Evolutionary conservation across 2,888 invertebrate species (phyloP).

Genomic region (Tetrapedia diversipes): DNA sequence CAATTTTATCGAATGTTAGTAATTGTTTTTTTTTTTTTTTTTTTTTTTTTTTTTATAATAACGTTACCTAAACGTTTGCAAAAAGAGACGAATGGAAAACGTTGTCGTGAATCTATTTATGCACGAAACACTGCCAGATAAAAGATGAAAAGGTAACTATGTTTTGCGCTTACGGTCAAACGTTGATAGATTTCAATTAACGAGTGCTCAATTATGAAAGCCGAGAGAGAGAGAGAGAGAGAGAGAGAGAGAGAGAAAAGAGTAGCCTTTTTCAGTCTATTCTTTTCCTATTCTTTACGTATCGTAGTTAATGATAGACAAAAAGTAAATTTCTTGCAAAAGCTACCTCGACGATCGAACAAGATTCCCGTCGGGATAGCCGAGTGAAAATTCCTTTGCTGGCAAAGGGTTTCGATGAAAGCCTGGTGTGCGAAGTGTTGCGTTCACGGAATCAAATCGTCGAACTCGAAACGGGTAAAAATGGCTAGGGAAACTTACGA

Average conservation of each 20-base stretch:
- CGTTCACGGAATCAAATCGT: conserved; percentile 8
- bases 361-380: background rate
- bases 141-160: conserved; percentile 4
- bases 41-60: background rate
- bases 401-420: conserved; percentile 48
- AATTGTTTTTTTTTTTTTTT: background rate
- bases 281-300: background rate
- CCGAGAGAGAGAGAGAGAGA: background rate
- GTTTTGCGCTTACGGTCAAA: conserved; percentile 31
- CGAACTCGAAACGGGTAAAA: conserved; percentile 12
- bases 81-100: background rate
- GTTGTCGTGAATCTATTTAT: conserved; percentile 17
- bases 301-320: background rate
- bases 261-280: conserved; percentile 9
- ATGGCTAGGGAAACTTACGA: conserved; percentile 30
- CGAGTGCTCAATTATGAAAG: conserved; percentile 33
- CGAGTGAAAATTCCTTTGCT: conserved; percentile 47
- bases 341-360: conserved; percentile 2
- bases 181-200: conserved; percentile 27
- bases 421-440: conserved; percentile 15
- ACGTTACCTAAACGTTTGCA: background rate
- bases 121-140: conserved; percentile 51
- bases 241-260: too few species aligned
- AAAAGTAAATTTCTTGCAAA: background rate
- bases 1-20: background rate